Conservation (phyloP, 2,888 invertebrate genomes). For the Heliconius charithonia region DNA sequence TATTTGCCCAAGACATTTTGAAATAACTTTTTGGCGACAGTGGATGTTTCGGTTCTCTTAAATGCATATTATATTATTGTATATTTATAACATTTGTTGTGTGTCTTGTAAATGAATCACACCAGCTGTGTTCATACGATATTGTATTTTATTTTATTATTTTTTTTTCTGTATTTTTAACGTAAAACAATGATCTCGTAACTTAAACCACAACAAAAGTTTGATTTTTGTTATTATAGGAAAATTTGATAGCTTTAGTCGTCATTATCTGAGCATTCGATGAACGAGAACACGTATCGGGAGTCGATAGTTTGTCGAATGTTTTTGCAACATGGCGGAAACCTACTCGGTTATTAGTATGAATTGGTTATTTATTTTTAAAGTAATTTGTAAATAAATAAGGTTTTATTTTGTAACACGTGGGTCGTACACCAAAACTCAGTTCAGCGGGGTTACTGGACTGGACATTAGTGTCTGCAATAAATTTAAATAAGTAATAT, state of each 20-base stretch:
- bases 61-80: slow-evolving; percentile 25
- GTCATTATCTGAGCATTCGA: slow-evolving; percentile 30
- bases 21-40: slow-evolving; percentile 1
- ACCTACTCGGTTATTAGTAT: slow-evolving; percentile 69
- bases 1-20: background rate
- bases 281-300: background rate
- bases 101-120: slow-evolving; percentile 60
- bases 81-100: slow-evolving; percentile 33
- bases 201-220: slow-evolving; percentile 62
- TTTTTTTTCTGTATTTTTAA: slow-evolving; percentile 54
- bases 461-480: slow-evolving; percentile 81
- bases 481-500: slow-evolving; percentile 73
- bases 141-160: slow-evolving; percentile 51
- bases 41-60: slow-evolving; percentile 29
- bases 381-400: slow-evolving; percentile 68
- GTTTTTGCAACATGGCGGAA: slow-evolving; percentile 28
- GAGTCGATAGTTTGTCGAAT: slow-evolving; percentile 28
- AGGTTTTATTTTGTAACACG: slow-evolving; percentile 67
- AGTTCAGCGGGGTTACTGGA: slow-evolving; percentile 77
- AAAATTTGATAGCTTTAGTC: slow-evolving; percentile 49
- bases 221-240: slow-evolving; percentile 51
- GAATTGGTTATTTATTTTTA: slow-evolving; percentile 80
- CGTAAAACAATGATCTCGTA: slow-evolving; percentile 80
- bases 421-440: slow-evolving; percentile 71
- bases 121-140: slow-evolving; percentile 76